Percentiles rank a stretch among this genome's conserved stretches.
phyloP scores from a whole-genome alignment of 2,113 vertebrate species.

The Todiramphus chloris region DNA sequence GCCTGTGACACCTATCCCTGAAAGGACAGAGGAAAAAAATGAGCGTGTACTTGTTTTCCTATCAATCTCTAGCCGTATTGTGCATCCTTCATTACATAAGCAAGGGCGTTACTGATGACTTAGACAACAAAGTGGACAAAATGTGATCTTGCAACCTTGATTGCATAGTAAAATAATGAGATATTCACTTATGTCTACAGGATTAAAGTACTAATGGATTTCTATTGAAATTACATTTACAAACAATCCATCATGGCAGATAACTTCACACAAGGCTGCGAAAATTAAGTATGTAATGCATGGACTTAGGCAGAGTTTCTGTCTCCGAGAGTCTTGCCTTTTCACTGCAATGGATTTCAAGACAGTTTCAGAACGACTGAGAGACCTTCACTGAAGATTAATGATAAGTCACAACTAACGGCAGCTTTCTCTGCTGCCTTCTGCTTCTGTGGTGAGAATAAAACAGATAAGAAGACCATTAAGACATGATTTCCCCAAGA shows the following conservation, averaged over 20 bases:
- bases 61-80: not conserved
- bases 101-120: not conserved
- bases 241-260: not conserved
- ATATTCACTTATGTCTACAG: not conserved
- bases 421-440: not conserved
- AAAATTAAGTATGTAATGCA: not conserved
- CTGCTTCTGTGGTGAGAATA: not conserved
- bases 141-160: not conserved
- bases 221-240: not conserved
- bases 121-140: not conserved
- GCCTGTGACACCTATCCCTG: not conserved
- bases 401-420: not conserved
- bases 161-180: not conserved
- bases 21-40: not conserved
- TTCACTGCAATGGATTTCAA: not conserved
- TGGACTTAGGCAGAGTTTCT: not conserved
- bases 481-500: not conserved
- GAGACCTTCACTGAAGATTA: conserved; percentile 4
- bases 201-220: not conserved
- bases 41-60: not conserved
- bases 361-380: not conserved
- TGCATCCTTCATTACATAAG: not conserved
- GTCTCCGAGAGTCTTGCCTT: not conserved
- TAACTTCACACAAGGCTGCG: not conserved
- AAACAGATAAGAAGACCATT: not conserved